phyloP scores from a whole-genome alignment of 2,888 invertebrate species.

The Limulus polyphemus region DNA sequence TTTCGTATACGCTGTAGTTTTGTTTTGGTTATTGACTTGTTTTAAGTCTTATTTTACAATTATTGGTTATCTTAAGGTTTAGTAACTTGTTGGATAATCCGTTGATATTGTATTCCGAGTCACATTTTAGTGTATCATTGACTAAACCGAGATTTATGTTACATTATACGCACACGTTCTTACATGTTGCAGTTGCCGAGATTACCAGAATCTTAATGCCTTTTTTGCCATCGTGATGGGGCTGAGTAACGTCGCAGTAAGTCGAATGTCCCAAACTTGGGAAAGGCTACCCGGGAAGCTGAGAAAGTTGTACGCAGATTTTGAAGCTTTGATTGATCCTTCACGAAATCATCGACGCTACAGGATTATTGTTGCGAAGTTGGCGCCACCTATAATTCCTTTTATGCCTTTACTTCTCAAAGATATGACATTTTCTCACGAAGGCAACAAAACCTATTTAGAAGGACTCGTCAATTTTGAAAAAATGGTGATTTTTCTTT shows the following conservation, averaged over 20 bases:
- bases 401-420: conserved; percentile 70
- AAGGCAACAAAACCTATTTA: conserved; percentile 68
- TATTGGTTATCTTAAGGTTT: too few species aligned
- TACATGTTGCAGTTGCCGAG: conserved; percentile 50
- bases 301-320: conserved; percentile 62
- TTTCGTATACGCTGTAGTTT: too few species aligned
- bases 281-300: conserved; percentile 64
- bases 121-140: too few species aligned
- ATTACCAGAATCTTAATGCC: conserved; percentile 65
- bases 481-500: conserved; percentile 54
- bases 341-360: conserved; percentile 63
- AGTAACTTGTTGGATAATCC: too few species aligned
- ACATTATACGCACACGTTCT: too few species aligned
- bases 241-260: conserved; percentile 64
- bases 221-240: conserved; percentile 76
- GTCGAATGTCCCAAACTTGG: conserved; percentile 62
- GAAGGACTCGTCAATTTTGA: conserved; percentile 72
- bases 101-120: too few species aligned
- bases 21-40: too few species aligned
- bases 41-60: too few species aligned
- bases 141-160: too few species aligned
- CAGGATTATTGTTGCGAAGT: conserved; percentile 56
- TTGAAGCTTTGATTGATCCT: conserved; percentile 67
- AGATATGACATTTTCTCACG: conserved; percentile 66
- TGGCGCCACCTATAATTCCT: conserved; percentile 64